phyloP scores from a whole-genome alignment of 2,888 invertebrate genomes.

The Aradus depressus region DNA sequence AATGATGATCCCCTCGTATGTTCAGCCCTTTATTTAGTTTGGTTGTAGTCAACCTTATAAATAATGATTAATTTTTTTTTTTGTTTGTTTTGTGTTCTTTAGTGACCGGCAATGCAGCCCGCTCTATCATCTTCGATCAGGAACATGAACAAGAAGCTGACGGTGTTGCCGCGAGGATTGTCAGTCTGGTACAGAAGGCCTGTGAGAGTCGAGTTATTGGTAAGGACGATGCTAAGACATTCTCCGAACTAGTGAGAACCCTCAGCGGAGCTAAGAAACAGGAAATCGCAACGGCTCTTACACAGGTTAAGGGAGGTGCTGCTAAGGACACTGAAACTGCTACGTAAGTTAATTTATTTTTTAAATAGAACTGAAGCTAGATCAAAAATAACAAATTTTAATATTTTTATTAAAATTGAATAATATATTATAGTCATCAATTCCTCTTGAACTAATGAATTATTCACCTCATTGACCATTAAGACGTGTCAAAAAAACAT shows the following conservation, averaged over 20 bases:
- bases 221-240: slow-evolving; percentile 54
- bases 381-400: too few species aligned
- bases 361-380: too few species aligned
- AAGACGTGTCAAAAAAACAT: too few species aligned
- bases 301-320: slow-evolving; percentile 47
- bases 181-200: slow-evolving; percentile 31
- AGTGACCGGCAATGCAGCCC: slow-evolving; percentile 37
- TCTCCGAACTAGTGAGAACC: slow-evolving; percentile 53
- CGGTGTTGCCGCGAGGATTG: slow-evolving; percentile 46
- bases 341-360: slow-evolving; percentile 38
- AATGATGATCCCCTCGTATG: too few species aligned
- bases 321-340: slow-evolving; percentile 46
- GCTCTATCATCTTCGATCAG: slow-evolving; percentile 60
- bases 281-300: slow-evolving; percentile 57
- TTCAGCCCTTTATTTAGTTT: too few species aligned
- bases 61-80: too few species aligned
- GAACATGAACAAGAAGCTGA: slow-evolving; percentile 44
- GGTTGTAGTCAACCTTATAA: too few species aligned
- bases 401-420: neutral
- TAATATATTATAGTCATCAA: slow-evolving; percentile 9
- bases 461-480: neutral
- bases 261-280: slow-evolving; percentile 54
- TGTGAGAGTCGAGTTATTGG: slow-evolving; percentile 37
- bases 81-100: slow-evolving; percentile 23
- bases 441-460: neutral